Evolutionary conservation across 2,113 vertebrate genomes (phyloP).

Genomic region (Chamaea fasciata): DNA sequence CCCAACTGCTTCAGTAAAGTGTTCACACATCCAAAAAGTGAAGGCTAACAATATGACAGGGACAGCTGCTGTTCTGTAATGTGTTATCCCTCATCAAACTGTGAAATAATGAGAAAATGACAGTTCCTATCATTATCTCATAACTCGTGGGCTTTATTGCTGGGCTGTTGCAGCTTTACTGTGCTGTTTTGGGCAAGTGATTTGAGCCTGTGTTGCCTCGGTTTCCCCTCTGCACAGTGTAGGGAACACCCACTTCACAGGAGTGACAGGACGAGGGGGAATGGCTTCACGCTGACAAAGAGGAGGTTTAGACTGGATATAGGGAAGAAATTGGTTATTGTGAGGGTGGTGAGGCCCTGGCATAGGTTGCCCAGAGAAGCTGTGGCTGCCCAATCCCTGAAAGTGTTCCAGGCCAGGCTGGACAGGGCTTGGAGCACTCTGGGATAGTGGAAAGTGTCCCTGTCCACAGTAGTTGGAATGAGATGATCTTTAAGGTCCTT

Average conservation of each 20-base stretch:
- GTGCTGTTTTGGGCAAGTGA: background rate
- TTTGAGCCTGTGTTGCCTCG: background rate
- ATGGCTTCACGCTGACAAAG: background rate
- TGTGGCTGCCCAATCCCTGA: background rate
- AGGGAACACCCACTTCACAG: background rate
- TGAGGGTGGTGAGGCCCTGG: background rate
- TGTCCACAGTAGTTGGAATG: background rate
- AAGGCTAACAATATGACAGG: background rate
- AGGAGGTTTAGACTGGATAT: background rate
- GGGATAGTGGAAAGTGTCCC: background rate
- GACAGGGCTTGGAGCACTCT: accelerated
- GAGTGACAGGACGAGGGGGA: background rate
- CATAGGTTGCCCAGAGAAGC: background rate
- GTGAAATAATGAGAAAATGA: conserved; percentile 23
- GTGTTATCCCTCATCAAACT: background rate
- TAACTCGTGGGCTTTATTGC: background rate
- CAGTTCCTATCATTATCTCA: background rate
- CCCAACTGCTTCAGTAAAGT: background rate
- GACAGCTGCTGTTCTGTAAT: background rate
- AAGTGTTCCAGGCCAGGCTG: background rate
- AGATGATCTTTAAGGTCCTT: background rate
- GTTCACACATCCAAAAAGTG: background rate
- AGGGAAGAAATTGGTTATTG: background rate
- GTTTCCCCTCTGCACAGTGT: background rate
- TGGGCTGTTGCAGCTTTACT: background rate